phyloP scores from a whole-genome alignment of 2,797 vertebrate genomes.

The Prunella strophiata region DNA sequence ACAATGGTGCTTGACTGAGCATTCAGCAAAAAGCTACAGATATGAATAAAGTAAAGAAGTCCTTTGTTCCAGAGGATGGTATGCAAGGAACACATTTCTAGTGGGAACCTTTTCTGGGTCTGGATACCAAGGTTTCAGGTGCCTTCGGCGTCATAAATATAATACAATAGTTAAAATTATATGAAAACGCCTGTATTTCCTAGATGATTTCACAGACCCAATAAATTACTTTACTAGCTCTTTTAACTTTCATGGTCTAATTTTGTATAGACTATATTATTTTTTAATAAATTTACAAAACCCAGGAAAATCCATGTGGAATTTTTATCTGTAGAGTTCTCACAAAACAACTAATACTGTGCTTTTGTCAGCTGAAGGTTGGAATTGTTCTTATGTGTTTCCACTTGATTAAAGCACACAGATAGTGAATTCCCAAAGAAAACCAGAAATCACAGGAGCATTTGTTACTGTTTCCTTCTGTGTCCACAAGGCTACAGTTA shows the following conservation, averaged over 20 bases:
- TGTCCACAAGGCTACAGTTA: not conserved
- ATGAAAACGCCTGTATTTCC: not conserved
- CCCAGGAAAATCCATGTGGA: conserved; percentile 33
- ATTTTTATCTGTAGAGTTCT: conserved; percentile 22
- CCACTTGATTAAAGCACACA: conserved; percentile 48
- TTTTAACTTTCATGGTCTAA: conserved; percentile 37
- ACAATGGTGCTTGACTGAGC: not conserved
- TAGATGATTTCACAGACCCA: not conserved
- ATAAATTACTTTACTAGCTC: not conserved
- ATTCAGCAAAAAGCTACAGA: not conserved
- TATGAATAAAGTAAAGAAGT: not conserved
- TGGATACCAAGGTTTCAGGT: not conserved
- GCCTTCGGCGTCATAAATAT: not conserved
- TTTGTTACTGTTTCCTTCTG: not conserved
- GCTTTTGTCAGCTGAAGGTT: conserved; percentile 10
- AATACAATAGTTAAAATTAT: not conserved
- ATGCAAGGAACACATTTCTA: not conserved
- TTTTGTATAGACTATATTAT: not conserved
- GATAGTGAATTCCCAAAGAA: conserved; percentile 13
- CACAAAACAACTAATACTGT: conserved; percentile 29
- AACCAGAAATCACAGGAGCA: not conserved
- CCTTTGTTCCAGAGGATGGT: not conserved
- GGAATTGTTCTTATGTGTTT: conserved; percentile 25
- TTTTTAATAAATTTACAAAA: conserved; percentile 57
- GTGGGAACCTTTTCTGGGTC: not conserved